Conservation (phyloP, 2,113 vertebrate genomes). For the Gopherus evgoodei region DNA sequence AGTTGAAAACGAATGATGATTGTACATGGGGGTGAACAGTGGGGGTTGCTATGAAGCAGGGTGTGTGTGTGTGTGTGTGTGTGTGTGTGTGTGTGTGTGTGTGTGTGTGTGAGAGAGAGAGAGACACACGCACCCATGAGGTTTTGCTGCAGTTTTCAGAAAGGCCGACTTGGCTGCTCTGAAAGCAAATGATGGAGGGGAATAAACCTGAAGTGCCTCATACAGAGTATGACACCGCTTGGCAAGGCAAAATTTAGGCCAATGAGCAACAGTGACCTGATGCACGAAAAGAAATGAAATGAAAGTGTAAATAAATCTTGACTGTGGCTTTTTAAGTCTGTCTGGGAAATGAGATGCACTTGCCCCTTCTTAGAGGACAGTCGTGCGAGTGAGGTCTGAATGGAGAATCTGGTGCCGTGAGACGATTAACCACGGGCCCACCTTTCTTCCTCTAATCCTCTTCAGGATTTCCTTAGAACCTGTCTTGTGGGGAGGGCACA, state of each 20-base stretch:
- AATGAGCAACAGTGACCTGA: not conserved
- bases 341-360: not conserved
- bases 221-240: not conserved
- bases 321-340: constrained; percentile 16
- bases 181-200: not conserved
- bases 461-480: not conserved
- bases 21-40: fast-evolving
- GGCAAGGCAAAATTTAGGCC: not conserved
- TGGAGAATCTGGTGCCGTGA: fast-evolving
- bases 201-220: not conserved
- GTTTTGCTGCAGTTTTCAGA: fast-evolving
- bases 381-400: not conserved
- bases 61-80: fast-evolving
- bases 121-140: fast-evolving
- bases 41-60: not conserved
- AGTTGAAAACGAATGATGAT: not conserved
- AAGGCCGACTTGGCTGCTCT: fast-evolving
- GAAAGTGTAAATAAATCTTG: not conserved
- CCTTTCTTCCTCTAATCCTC: not conserved
- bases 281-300: not conserved
- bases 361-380: not conserved
- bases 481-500: not conserved
- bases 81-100: fast-evolving
- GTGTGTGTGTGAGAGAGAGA: fast-evolving
- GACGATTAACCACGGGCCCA: not conserved